Percentiles rank a stretch among this genome's conserved stretches.
phyloP scores from a whole-genome alignment of 1,140 invertebrate species.

The Caenorhabditis latens region DNA sequence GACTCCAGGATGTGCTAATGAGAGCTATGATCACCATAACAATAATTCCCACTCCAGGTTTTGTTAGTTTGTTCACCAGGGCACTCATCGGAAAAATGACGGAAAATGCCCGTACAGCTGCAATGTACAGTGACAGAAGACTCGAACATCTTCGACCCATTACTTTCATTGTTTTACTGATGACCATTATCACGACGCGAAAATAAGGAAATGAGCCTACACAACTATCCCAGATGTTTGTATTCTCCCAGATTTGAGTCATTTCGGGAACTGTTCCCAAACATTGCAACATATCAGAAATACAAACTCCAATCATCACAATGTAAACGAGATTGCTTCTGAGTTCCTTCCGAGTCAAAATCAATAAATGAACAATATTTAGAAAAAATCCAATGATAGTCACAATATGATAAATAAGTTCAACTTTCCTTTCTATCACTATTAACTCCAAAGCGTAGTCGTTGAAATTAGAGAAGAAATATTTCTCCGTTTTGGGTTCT shows the following conservation, averaged over 20 bases:
- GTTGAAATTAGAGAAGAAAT: too few relatives aligned
- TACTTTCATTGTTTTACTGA: neutral
- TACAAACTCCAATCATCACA: neutral
- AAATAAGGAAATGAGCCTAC: neutral
- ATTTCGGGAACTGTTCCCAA: neutral
- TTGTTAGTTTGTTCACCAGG: neutral
- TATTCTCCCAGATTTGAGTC: neutral
- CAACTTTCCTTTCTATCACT: too few relatives aligned
- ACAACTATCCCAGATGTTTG: neutral
- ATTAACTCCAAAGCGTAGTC: too few relatives aligned
- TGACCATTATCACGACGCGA: neutral
- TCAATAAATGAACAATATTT: neutral
- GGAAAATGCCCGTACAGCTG: neutral
- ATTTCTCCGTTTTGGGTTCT: too few relatives aligned
- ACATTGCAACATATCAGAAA: neutral
- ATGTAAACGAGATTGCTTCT: neutral
- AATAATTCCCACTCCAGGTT: neutral
- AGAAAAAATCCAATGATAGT: neutral
- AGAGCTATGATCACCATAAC: neutral
- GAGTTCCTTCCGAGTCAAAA: neutral
- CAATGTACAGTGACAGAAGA: neutral
- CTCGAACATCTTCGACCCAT: neutral
- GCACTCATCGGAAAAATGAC: neutral
- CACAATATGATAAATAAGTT: neutral
- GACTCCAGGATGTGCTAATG: neutral